Base-by-base conservation (phyloP, 2,888 invertebrate genomes). In the Fragum whitleyi region DNA sequence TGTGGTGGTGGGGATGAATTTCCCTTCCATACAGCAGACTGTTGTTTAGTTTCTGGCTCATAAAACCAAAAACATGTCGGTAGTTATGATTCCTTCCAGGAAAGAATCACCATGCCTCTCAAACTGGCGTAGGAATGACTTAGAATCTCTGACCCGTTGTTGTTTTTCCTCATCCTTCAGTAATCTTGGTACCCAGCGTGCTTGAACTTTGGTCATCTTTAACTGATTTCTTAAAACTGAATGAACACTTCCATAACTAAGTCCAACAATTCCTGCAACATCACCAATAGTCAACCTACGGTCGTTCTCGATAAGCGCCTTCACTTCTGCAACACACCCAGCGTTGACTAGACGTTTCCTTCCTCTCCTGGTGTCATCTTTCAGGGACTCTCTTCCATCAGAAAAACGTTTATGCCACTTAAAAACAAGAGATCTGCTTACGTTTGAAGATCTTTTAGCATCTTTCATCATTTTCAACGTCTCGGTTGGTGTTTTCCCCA, bases 141-240 rank as follows among this genome's bases (percentile, higher is more conserved):
- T n/a, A n/a, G n/a, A n/a, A n/a, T n/a, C n/a, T n/a, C n/a, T n/a
- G n/a, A n/a, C n/a, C n/a, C n/a, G n/a, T n/a, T n/a, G n/a, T n/a
- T n/a, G n/a, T n/a, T n/a, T n/a, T n/a, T n/a, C n/a, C n/a, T n/a
- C n/a, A n/a, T n/a, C n/a, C 53, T 5, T 53, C 21, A 72, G 47
- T 9, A 77, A 36, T 42, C 57, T 61, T 2, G 72, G 72, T n/a
- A 77, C 67, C 77, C 72, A 77, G 23, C 71, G 62, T 6, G 72
- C 72, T 42, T 55, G 53, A 5, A 77, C 77, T 57, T 42, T 65
- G 32, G 14, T 62, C 77, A 77, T 77, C n/a, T 72, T 57, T n/a
- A n/a, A n/a, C n/a, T n/a, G n/a, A n/a, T n/a, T n/a, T n/a, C n/a
- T n/a, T n/a, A n/a, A n/a, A n/a, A n/a, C n/a, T n/a, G n/a, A n/a